phyloP scores from a whole-genome alignment of 1,140 invertebrate species.

The Epicauta chinensis region DNA sequence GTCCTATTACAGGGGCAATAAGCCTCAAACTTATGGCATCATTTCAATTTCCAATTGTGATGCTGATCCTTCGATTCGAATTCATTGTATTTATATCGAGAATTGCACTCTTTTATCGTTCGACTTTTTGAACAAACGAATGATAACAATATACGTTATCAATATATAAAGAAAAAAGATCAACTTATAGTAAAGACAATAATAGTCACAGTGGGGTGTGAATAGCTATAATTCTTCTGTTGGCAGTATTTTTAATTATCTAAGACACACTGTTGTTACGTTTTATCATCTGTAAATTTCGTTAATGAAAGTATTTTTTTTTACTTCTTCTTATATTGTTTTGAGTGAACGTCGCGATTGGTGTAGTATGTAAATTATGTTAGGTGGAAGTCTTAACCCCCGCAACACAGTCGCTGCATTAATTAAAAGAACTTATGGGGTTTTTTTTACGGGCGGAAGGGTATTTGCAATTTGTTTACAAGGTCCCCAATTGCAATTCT shows the following conservation, averaged over 20 bases:
- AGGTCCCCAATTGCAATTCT: constrained; percentile 18
- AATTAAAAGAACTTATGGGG: constrained; percentile 33
- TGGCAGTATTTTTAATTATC: constrained; percentile 30
- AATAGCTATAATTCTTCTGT: constrained; percentile 19
- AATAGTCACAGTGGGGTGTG: too few relatives aligned
- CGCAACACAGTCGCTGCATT: constrained; percentile 15
- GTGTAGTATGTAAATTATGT: constrained; percentile 25
- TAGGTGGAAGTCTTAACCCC: constrained; percentile 13
- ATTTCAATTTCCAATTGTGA: constrained; percentile 42
- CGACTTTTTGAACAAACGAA: constrained; percentile 22
- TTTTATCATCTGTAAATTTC: constrained; percentile 33
- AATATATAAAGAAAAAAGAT: too few relatives aligned
- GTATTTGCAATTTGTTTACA: constrained; percentile 28
- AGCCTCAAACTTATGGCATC: constrained; percentile 35
- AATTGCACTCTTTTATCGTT: constrained; percentile 32
- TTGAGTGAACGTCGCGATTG: constrained; percentile 19
- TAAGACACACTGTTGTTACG: constrained; percentile 11
- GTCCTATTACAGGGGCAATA: constrained; percentile 34
- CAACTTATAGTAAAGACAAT: too few relatives aligned
- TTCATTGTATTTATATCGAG: constrained; percentile 18
- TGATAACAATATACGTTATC: too few relatives aligned
- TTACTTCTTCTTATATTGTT: constrained; percentile 4
- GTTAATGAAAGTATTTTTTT: constrained; percentile 28
- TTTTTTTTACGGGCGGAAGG: constrained; percentile 26
- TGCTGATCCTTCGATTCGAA: constrained; percentile 25